Percentiles rank a stretch among this genome's conserved stretches.
These are phyloP conservation scores for Phaonia tiefii DNA, from an alignment of 2,888 invertebrate species.

Conservation along the genomic window DNA sequence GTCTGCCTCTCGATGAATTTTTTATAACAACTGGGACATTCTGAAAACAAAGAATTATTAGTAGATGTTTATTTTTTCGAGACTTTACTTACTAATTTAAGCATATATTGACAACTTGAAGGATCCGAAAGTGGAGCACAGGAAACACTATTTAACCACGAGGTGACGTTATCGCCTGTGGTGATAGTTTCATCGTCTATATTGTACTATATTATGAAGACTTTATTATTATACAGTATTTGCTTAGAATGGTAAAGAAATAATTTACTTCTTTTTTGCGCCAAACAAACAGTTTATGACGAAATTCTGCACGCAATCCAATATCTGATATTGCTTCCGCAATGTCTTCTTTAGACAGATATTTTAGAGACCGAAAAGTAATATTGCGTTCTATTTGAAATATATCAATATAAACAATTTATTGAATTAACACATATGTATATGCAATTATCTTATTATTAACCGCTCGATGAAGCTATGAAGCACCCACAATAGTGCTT, in stretches of 20 bases:
- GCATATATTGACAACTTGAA: not conserved
- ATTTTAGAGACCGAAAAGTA: not conserved
- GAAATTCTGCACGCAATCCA: constrained; percentile 31
- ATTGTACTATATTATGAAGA: constrained; percentile 1
- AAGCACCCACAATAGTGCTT: too few species aligned
- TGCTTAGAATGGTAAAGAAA: too few species aligned
- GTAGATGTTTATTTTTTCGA: too few species aligned
- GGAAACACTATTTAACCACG: not conserved
- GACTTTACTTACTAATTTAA: too few species aligned
- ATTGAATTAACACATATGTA: too few species aligned
- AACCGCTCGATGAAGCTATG: too few species aligned
- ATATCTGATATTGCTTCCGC: constrained; percentile 5
- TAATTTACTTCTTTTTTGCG: constrained; percentile 10
- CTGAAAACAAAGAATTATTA: too few species aligned
- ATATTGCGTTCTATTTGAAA: too few species aligned
- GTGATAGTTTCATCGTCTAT: not conserved
- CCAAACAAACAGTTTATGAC: constrained; percentile 32
- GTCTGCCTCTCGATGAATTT: too few species aligned
- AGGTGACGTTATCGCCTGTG: not conserved
- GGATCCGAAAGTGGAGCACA: not conserved
- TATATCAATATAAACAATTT: too few species aligned
- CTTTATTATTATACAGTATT: not conserved
- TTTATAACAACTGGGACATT: too few species aligned
- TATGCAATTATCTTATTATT: too few species aligned
- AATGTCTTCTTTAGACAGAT: constrained; percentile 11